These are phyloP conservation scores for Thalassophryne amazonica DNA, from an alignment of 2,797 vertebrate genomes.

Conservation along the genomic window DNA sequence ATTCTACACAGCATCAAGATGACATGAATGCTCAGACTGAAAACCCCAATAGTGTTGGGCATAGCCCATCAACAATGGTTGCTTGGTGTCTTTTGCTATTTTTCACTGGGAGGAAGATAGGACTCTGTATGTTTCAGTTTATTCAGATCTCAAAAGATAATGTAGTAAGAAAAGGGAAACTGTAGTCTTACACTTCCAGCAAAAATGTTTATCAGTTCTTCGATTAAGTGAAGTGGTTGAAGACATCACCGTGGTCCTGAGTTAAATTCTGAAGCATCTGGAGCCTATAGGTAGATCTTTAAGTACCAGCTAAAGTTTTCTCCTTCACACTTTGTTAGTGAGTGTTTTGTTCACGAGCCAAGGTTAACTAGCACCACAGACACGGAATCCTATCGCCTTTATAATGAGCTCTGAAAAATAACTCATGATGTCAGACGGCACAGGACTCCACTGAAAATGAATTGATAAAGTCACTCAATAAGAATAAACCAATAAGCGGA, in stretches of 20 bases:
- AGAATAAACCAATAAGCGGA: conserved; percentile 43
- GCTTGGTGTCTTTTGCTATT: too few species aligned
- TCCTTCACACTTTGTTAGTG: conserved; percentile 42
- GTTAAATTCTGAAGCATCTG: conserved; percentile 46
- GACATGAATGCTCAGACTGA: too few species aligned
- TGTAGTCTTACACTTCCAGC: conserved; percentile 18
- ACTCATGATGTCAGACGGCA: conserved; percentile 39
- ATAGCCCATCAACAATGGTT: too few species aligned
- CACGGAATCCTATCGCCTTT: conserved; percentile 38
- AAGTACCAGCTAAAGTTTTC: conserved; percentile 38
- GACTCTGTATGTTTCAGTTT: not conserved
- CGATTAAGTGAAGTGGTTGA: conserved; percentile 40
- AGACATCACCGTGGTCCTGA: conserved; percentile 29
- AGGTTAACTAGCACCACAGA: conserved; percentile 19
- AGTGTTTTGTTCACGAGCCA: conserved; percentile 38
- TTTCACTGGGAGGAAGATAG: too few species aligned
- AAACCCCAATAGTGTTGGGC: too few species aligned
- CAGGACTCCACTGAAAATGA: conserved; percentile 44
- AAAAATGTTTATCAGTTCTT: conserved; percentile 8
- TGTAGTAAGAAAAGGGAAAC: not conserved
- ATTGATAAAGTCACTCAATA: conserved; percentile 53
- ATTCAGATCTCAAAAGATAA: conserved; percentile 18
- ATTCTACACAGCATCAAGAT: too few species aligned
- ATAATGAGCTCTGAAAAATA: conserved; percentile 36
- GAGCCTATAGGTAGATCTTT: conserved; percentile 43